phyloP scores from a whole-genome alignment of 2,797 vertebrate genomes.

The Rhinatrema bivittatum region DNA sequence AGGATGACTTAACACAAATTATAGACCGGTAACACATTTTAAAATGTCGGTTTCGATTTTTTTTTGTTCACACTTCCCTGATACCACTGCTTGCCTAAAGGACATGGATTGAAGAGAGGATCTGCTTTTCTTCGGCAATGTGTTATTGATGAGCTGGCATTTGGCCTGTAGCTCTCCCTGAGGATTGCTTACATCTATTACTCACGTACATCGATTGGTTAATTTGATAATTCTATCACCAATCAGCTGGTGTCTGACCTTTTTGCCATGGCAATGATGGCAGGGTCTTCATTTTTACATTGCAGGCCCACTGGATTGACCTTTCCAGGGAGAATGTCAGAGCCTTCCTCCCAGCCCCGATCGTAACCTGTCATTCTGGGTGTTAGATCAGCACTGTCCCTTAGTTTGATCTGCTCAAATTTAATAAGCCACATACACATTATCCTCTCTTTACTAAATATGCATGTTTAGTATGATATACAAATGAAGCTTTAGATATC shows the following conservation, averaged over 20 bases:
- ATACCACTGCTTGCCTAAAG: constrained; percentile 46
- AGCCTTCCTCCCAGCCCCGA: constrained; percentile 75
- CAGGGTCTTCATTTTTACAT: constrained; percentile 82
- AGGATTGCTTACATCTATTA: constrained; percentile 71
- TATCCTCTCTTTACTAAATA: no score
- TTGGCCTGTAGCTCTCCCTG: constrained; percentile 75
- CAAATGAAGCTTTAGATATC: no score
- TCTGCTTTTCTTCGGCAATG: constrained; percentile 51
- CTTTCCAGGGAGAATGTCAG: constrained; percentile 93
- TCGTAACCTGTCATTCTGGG: constrained; percentile 83
- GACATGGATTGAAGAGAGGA: constrained; percentile 56
- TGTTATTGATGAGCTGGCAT: constrained; percentile 87
- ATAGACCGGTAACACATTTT: constrained; percentile 31
- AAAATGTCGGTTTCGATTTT: constrained; percentile 38
- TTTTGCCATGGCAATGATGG: constrained; percentile 89
- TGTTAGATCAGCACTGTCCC: constrained; percentile 77
- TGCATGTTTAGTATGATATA: no score
- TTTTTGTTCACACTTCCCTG: constrained; percentile 36
- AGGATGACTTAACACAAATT: constrained; percentile 14
- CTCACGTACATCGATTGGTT: constrained; percentile 87
- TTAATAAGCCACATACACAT: constrained; percentile 24
- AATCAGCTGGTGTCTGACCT: constrained; percentile 96
- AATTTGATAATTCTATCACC: constrained; percentile 98
- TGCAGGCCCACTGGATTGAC: constrained; percentile 82
- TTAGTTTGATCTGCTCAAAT: constrained; percentile 66